Conservation (phyloP, 2,113 vertebrate genomes). For the Oryzias melastigma region DNA sequence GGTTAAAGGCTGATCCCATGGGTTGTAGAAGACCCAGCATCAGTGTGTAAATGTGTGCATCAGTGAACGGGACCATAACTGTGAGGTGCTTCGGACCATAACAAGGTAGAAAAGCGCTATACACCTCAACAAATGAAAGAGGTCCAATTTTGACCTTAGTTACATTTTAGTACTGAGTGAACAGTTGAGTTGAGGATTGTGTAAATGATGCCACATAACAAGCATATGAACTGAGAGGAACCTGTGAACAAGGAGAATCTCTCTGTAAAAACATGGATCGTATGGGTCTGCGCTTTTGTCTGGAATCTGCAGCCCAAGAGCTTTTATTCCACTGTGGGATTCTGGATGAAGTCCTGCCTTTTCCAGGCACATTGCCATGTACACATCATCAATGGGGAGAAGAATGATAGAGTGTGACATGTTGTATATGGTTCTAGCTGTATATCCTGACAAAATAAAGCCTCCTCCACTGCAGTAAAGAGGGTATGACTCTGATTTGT, state of each 20-base stretch:
- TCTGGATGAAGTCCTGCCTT: neutral
- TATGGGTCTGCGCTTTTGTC: neutral
- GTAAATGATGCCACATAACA: conserved; percentile 8
- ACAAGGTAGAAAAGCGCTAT: too few species aligned
- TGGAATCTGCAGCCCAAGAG: neutral
- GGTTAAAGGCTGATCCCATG: too few species aligned
- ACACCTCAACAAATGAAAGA: too few species aligned
- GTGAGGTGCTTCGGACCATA: too few species aligned
- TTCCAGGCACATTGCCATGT: conserved; percentile 4
- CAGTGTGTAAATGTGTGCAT: too few species aligned
- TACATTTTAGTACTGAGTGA: too few species aligned
- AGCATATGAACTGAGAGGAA: conserved; percentile 15
- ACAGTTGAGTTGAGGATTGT: conserved; percentile 16
- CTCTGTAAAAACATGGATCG: conserved; percentile 14
- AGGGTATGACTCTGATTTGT: conserved; percentile 4
- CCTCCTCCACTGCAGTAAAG: conserved; percentile 14
- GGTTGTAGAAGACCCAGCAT: too few species aligned
- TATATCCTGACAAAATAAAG: conserved; percentile 15
- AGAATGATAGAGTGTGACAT: conserved; percentile 5
- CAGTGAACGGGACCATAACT: too few species aligned
- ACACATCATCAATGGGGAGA: conserved; percentile 16
- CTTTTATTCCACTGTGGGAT: neutral
- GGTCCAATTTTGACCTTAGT: too few species aligned
- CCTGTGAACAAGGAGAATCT: conserved; percentile 18
- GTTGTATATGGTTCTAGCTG: conserved; percentile 7